A percentile compares a stretch with the other conserved stretches of the same genome.
These are phyloP conservation scores for Calypte anna DNA, from an alignment of 2,113 vertebrate genomes.

Conservation along the genomic window DNA sequence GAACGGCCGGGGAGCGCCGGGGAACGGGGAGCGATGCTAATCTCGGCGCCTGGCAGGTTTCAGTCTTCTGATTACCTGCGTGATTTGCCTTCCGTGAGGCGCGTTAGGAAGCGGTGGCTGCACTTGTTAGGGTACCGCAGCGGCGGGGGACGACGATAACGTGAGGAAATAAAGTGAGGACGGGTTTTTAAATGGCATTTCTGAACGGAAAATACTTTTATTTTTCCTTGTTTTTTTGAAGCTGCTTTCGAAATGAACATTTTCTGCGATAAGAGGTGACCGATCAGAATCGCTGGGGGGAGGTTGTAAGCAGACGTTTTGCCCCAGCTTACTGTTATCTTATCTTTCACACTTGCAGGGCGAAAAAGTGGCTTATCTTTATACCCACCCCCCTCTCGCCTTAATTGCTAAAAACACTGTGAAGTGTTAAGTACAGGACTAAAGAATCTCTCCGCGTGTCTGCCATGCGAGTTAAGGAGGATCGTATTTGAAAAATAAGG, in stretches of 20 bases:
- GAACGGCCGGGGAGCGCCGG: not conserved
- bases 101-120: not conserved
- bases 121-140: not conserved
- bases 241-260: slow-evolving; percentile 77
- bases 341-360: slow-evolving; percentile 81
- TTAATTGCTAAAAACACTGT: slow-evolving; percentile 80
- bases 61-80: slow-evolving; percentile 59
- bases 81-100: slow-evolving; percentile 59
- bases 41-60: slow-evolving; percentile 38
- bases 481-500: slow-evolving; percentile 40
- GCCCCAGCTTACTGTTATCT: slow-evolving; percentile 81
- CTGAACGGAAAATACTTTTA: slow-evolving; percentile 61
- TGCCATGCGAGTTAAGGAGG: not conserved
- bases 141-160: not conserved
- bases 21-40: not conserved
- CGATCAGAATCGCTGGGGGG: slow-evolving; percentile 78
- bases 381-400: slow-evolving; percentile 76
- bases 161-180: not conserved
- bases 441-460: slow-evolving; percentile 70
- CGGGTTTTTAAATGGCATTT: slow-evolving; percentile 68
- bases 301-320: slow-evolving; percentile 79
- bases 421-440: slow-evolving; percentile 70
- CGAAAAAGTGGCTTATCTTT: slow-evolving; percentile 78
- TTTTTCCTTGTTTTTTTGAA: slow-evolving; percentile 45
- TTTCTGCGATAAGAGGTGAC: slow-evolving; percentile 79